Evolutionary conservation across 2,113 vertebrate species (phyloP), one percentile per base, ranked within the genome.

Genomic region (Tragelaphus strepsiceros): DNA sequence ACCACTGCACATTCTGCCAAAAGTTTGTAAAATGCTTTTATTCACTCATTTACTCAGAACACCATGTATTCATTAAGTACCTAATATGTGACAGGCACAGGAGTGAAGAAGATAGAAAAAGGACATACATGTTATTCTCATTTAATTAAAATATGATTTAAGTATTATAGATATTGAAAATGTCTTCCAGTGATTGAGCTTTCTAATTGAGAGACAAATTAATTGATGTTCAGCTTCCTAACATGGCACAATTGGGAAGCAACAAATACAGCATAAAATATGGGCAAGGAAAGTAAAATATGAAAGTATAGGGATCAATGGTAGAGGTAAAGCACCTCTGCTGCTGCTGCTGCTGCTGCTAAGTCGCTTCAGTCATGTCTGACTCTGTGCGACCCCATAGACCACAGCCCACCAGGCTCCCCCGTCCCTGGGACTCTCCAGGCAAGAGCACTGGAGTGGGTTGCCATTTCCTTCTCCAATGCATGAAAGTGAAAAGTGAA

Each of bases 171-270:
- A 10, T 71, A 86, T 32, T 80, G 88, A 78, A 93, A 78, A 92
- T 61, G 17, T 81, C 15, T 95, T 43, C 9, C 62, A 3, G 64
- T 13, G 59, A 62, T 2, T 22, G 78, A 96, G 8, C 9, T 51
- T 94, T 97, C 59, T 82, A 87, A 87, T 56, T 89, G 43, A 78
- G 30, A 88, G 15, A 21, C 78, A 88, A 81, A 88, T 91, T 95
- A 54, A 93, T 83, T 96, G 46, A 62, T 35, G 21, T 49, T 53
- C 35, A 86, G 32, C 35, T 94, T 92, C 30, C 32, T 90, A 71
- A 87, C 26, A 15, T 24, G 49, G 54, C 8, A 80, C 91, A 71
- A 64, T 59, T 90, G 35, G 22, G 46, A 95, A 91, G 46, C 88
- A 83, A 82, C 32, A 81, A 82, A 81, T 28, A 22, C 49, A 16